A percentile compares a stretch with the other conserved stretches of the same genome.
phyloP scores from a whole-genome alignment of 1,140 invertebrate species.

The Littorina saxatilis region DNA sequence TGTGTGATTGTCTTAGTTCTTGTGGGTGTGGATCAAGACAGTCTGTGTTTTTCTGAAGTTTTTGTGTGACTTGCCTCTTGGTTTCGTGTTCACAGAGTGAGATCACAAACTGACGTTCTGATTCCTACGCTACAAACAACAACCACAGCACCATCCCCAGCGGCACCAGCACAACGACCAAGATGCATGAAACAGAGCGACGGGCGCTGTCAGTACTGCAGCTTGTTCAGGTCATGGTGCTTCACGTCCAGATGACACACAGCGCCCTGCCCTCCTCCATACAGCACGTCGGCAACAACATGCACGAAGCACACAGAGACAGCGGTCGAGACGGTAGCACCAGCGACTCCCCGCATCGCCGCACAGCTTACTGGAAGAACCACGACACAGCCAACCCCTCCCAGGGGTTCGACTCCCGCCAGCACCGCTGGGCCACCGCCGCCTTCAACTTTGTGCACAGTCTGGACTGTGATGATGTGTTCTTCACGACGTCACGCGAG shows the following conservation, averaged over 20 bases:
- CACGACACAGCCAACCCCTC: constrained; percentile 34
- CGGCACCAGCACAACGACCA: too few relatives aligned
- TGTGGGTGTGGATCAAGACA: too few relatives aligned
- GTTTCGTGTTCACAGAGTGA: too few relatives aligned
- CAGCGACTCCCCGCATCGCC: not conserved
- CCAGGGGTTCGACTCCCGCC: constrained; percentile 14
- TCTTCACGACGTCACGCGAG: constrained; percentile 59
- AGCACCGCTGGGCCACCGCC: constrained; percentile 59
- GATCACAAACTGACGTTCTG: too few relatives aligned
- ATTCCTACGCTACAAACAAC: not conserved
- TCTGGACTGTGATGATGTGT: constrained; percentile 59
- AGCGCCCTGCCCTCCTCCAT: not conserved
- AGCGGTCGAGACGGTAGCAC: not conserved
- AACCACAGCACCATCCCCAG: too few relatives aligned
- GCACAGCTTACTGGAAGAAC: not conserved
- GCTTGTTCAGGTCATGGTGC: not conserved
- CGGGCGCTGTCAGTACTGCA: not conserved
- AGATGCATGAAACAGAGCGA: too few relatives aligned
- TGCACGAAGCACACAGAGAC: not conserved
- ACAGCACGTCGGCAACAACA: not conserved
- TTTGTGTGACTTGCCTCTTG: too few relatives aligned
- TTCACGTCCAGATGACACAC: not conserved
- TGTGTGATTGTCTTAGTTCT: too few relatives aligned
- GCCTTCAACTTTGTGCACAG: constrained; percentile 58
- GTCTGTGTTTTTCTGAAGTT: too few relatives aligned